These are phyloP conservation scores for Pelodiscus sinensis DNA, from an alignment of 2,113 vertebrate genomes.

Conservation along the genomic window DNA sequence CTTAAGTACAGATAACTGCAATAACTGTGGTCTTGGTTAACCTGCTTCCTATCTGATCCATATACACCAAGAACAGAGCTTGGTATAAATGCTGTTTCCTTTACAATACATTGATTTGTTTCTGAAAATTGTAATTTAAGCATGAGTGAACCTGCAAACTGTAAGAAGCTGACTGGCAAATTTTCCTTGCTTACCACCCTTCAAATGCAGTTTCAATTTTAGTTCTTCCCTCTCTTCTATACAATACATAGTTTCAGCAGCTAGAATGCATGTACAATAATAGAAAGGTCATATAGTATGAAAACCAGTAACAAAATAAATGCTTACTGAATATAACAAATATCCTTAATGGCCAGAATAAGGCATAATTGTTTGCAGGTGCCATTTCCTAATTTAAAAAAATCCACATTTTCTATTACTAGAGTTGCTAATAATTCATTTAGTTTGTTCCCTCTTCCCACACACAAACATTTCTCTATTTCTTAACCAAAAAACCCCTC, in stretches of 20 bases:
- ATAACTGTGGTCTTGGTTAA: not conserved
- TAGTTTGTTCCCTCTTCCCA: not conserved
- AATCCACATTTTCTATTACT: not conserved
- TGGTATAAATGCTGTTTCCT: not conserved
- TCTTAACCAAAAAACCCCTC: not conserved
- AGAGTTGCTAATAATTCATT: slow-evolving; percentile 23
- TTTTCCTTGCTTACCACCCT: not conserved
- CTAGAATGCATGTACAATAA: not conserved
- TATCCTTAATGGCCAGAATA: not conserved
- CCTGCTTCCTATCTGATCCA: not conserved
- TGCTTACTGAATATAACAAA: not conserved
- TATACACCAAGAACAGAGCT: not conserved
- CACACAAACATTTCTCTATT: not conserved
- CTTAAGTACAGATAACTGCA: not conserved
- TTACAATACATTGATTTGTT: not conserved
- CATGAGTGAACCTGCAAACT: not conserved
- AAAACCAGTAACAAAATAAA: not conserved
- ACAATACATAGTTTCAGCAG: accelerated
- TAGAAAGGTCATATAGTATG: not conserved
- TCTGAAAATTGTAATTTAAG: not conserved
- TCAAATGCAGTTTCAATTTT: not conserved
- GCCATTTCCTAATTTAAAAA: not conserved
- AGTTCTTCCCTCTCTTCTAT: not conserved
- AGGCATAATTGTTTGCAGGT: not conserved
- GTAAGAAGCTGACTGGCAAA: not conserved